These are phyloP conservation scores for Ochotona princeps DNA, from an alignment of 2,113 vertebrate genomes.

Conservation along the genomic window DNA sequence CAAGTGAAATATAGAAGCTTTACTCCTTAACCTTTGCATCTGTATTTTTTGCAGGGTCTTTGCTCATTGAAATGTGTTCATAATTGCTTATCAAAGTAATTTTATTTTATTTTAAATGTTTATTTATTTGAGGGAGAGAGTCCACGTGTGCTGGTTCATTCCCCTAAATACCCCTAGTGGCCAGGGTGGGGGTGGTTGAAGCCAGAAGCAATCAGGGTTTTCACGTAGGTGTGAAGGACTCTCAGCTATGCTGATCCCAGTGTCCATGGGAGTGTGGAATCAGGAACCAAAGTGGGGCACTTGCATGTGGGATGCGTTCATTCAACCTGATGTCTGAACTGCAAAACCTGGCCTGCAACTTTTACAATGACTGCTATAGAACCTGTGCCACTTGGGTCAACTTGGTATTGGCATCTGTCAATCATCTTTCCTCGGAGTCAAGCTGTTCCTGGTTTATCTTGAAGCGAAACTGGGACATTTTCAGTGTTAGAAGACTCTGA, in stretches of 20 bases:
- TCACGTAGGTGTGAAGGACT: no score
- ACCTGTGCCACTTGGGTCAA: neutral
- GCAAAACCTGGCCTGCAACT: no score
- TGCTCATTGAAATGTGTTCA: neutral
- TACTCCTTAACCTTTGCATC: neutral
- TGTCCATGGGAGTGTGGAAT: no score
- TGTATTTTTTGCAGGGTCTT: neutral
- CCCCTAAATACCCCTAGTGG: no score
- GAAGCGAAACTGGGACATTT: neutral
- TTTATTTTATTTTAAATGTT: neutral
- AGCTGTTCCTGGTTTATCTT: neutral
- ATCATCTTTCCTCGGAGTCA: neutral
- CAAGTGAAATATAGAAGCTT: neutral
- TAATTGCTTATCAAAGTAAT: neutral
- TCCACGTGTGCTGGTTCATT: no score
- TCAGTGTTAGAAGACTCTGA: neutral
- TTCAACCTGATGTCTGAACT: no score
- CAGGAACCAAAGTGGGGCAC: no score
- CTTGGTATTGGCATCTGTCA: neutral
- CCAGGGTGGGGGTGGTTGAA: no score
- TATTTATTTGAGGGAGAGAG: no score
- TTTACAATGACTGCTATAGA: neutral
- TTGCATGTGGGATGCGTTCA: no score
- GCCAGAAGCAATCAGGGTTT: no score
- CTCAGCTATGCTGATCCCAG: no score